Evolutionary conservation across 1,140 invertebrate genomes (phyloP), one percentile per base, ranked within the genome.

Genomic region (Sesamia nonagrioides): DNA sequence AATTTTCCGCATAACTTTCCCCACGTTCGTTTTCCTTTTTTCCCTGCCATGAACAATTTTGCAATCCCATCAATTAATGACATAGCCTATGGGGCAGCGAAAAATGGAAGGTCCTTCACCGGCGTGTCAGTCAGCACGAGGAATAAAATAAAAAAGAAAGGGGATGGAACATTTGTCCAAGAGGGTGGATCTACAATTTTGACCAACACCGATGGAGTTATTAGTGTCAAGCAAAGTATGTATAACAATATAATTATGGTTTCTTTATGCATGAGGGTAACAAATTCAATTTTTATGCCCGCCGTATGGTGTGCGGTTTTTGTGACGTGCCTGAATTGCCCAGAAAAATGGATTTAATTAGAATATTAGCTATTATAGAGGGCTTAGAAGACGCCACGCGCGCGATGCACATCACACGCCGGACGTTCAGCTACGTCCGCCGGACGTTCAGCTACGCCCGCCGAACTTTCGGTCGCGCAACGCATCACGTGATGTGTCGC

Each of bases 151-250:
- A 76, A 52, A 0, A 56, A 40, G 21, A 88, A 83, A 15, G 66
- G 81, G 3, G 71, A 88, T 8, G 91, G 90, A 1, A 91, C 90
- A 8, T 27, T 82, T 0, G 50, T 85, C 0, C 79, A 72, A 37
- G 77, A 60, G 11, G 86, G 86, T 15, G 86, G 85, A n/a, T 84
- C 86, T 17, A 79, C 84, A 2, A 60, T 91, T 18, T 0, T 89
- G 7, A 84, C 82, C 37, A 88, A 91, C 54, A 74, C 88, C 8
- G 85, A 89, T 50, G 89, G 88, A n/a, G 76, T 85, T 0, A 79
- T 86, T 2, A 83, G 87, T 27, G 68, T 86, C 73, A 73, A 60
- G 33, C 54, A 66, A 78, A 52, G 86, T 87, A 73, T 69, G 83
- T 80, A 45, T 60, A 4, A n/a, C 0, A n/a, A n/a, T 50, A 15